Evolutionary conservation across 2,797 vertebrate species (phyloP).

Genomic region (Bradypus variegatus): DNA sequence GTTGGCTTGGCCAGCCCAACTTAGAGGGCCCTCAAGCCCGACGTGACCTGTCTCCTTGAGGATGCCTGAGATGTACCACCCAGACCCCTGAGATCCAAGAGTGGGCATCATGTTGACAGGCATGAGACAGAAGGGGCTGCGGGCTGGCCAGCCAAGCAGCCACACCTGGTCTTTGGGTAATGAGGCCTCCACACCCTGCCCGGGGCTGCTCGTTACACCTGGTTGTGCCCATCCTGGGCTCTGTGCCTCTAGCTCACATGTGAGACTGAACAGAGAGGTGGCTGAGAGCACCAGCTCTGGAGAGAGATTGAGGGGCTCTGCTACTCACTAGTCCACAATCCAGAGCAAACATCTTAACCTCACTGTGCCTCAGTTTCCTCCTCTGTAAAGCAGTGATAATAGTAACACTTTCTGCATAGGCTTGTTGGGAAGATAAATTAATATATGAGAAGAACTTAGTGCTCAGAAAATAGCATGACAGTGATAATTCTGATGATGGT

Average conservation of each 20-base stretch:
- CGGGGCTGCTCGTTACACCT: background rate
- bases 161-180: background rate
- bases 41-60: background rate
- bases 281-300: background rate
- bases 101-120: background rate
- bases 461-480: background rate
- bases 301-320: background rate
- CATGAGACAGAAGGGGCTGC: background rate
- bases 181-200: background rate
- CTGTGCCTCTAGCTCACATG: background rate
- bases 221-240: too few species aligned
- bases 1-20: background rate
- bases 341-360: background rate
- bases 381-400: background rate
- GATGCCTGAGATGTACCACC: background rate
- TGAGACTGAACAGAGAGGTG: background rate
- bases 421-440: background rate
- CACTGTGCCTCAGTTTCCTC: background rate
- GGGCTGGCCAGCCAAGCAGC: background rate
- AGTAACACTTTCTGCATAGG: background rate
- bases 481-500: background rate
- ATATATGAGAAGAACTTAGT: background rate
- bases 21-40: background rate
- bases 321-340: background rate
- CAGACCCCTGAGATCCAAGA: background rate